These are phyloP conservation scores for Zonitis immaculata DNA, from an alignment of 2,888 invertebrate genomes.

Conservation along the genomic window DNA sequence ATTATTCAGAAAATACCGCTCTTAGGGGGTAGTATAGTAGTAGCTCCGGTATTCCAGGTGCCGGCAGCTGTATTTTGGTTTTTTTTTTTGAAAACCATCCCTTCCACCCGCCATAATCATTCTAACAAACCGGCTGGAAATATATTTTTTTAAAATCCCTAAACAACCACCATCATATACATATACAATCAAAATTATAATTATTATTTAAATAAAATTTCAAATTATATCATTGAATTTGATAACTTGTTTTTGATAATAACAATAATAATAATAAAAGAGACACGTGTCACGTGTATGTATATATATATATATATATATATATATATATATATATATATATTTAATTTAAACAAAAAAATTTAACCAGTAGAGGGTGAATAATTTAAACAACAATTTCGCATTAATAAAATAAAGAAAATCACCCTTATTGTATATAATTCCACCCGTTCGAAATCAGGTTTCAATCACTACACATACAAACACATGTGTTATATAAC, in stretches of 20 bases:
- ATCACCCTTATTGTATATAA: constrained; percentile 22
- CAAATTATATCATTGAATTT: too few relatives aligned
- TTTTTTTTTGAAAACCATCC: too few relatives aligned
- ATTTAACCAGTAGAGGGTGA: constrained; percentile 13
- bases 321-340: too few relatives aligned
- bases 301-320: too few relatives aligned
- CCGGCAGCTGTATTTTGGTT: constrained; percentile 36
- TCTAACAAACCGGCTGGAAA: background rate
- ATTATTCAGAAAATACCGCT: constrained; percentile 10
- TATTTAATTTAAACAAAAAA: background rate
- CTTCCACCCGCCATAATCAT: background rate
- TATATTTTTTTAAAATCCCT: background rate
- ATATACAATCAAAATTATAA: background rate
- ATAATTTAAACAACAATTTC: constrained; percentile 24
- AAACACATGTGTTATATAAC: background rate
- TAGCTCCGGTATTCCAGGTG: constrained; percentile 29
- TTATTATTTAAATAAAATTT: background rate
- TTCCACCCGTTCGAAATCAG: constrained; percentile 31
- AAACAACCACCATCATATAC: background rate
- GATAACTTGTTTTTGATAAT: too few relatives aligned
- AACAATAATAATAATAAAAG: too few relatives aligned
- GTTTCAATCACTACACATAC: constrained; percentile 30
- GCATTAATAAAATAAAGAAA: background rate
- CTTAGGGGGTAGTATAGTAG: background rate
- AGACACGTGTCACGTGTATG: background rate